Percentiles rank a stretch among this genome's conserved stretches.
These are phyloP conservation scores for Nesogale talazaci DNA, from an alignment of 2,113 vertebrate species.

Conservation along the genomic window DNA sequence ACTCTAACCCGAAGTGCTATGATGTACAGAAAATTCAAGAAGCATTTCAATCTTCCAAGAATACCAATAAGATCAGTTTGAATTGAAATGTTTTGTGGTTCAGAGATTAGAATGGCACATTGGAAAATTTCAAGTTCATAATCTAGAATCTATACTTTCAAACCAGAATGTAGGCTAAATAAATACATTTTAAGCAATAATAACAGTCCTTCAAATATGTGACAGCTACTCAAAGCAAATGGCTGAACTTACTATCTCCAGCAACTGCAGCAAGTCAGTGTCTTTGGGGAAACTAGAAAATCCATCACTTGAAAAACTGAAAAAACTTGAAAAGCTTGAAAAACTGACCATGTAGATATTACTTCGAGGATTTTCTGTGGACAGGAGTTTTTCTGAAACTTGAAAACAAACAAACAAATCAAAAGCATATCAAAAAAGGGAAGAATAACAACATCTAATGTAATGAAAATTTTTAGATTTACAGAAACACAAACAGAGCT, in stretches of 20 bases:
- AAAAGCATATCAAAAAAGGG: background rate
- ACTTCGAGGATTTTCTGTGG: background rate
- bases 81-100: background rate
- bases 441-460: too few species aligned
- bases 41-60: background rate
- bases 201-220: background rate
- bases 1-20: too few species aligned
- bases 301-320: background rate
- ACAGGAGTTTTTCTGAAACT: background rate
- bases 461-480: background rate
- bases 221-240: background rate
- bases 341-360: background rate
- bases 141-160: background rate
- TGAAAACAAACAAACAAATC: background rate
- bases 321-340: too few species aligned
- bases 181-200: background rate
- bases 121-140: background rate
- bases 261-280: background rate
- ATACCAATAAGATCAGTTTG: background rate
- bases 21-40: background rate
- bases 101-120: background rate
- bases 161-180: background rate
- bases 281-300: background rate
- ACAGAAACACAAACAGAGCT: background rate
- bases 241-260: background rate